Conservation (phyloP, 2,888 invertebrate species). For the Heliconius hortense region DNA sequence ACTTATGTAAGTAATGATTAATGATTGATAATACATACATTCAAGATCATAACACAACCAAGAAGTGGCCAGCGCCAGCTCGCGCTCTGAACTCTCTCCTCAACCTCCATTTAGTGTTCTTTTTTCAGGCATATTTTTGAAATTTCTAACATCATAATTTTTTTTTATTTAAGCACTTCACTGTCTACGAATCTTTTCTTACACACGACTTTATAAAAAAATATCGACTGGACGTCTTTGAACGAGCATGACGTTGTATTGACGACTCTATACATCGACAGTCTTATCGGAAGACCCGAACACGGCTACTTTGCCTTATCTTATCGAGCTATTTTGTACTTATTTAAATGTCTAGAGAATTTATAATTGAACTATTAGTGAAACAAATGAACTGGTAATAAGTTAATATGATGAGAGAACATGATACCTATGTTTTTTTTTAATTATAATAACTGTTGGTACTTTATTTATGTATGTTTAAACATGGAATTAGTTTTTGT, state of each 20-base stretch:
- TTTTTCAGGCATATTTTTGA: conserved; percentile 43
- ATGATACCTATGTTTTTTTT: neutral
- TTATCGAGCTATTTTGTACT: conserved; percentile 61
- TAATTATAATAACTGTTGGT: neutral
- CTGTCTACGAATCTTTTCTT: conserved; percentile 36
- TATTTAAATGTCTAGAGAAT: conserved; percentile 36
- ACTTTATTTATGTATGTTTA: neutral
- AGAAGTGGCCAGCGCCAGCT: conserved; percentile 74
- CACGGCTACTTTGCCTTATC: conserved; percentile 74
- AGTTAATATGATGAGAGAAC: neutral
- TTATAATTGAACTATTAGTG: conserved; percentile 18
- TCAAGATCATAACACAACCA: conserved; percentile 65
- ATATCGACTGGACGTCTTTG: conserved; percentile 35
- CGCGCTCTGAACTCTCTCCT: conserved; percentile 55
- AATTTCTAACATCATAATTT: conserved; percentile 26
- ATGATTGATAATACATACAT: conserved; percentile 60
- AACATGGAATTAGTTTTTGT: neutral
- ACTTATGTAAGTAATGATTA: conserved; percentile 4
- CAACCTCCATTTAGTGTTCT: conserved; percentile 68
- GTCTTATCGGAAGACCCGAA: conserved; percentile 67
- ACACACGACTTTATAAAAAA: conserved; percentile 35
- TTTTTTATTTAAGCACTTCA: conserved; percentile 35
- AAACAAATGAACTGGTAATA: conserved; percentile 7
- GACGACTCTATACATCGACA: conserved; percentile 65
- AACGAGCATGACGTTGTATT: conserved; percentile 64